Evolutionary conservation across 2,888 invertebrate genomes (phyloP).

Genomic region (Temnothorax ravouxi): DNA sequence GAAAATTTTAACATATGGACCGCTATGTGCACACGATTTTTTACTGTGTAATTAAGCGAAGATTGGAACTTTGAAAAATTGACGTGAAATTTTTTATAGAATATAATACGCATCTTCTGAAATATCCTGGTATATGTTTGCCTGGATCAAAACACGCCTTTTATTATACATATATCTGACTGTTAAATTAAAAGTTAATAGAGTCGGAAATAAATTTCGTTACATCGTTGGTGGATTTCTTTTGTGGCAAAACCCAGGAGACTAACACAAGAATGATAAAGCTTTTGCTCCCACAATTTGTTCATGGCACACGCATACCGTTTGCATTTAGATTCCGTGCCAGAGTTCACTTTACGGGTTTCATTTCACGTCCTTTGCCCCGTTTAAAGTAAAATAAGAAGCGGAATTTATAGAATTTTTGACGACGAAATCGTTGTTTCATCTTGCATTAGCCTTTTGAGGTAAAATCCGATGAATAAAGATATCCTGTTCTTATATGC

Average conservation of each 20-base stretch:
- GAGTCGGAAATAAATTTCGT: conserved; percentile 45
- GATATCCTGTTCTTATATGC: not conserved
- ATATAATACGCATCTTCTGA: not conserved
- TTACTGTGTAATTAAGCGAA: not conserved
- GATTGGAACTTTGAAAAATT: not conserved
- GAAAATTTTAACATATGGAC: too few relatives aligned
- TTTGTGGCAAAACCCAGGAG: conserved; percentile 45
- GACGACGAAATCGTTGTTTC: not conserved
- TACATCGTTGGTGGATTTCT: conserved; percentile 37
- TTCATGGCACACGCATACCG: conserved; percentile 46
- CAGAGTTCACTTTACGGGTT: conserved; percentile 35
- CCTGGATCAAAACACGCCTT: not conserved
- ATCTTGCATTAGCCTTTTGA: not conserved
- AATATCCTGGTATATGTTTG: not conserved
- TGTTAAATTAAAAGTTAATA: conserved; percentile 50
- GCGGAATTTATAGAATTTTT: not conserved
- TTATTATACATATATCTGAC: conserved; percentile 7
- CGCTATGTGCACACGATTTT: too few relatives aligned
- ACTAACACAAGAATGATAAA: conserved; percentile 33
- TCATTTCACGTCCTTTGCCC: conserved; percentile 35
- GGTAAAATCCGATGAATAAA: not conserved
- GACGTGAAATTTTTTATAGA: not conserved
- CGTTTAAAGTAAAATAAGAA: conserved; percentile 20
- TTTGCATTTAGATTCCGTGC: conserved; percentile 46
- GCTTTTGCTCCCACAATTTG: conserved; percentile 36